Conservation (phyloP, 2,888 invertebrate species). For the Andrena fulva region DNA sequence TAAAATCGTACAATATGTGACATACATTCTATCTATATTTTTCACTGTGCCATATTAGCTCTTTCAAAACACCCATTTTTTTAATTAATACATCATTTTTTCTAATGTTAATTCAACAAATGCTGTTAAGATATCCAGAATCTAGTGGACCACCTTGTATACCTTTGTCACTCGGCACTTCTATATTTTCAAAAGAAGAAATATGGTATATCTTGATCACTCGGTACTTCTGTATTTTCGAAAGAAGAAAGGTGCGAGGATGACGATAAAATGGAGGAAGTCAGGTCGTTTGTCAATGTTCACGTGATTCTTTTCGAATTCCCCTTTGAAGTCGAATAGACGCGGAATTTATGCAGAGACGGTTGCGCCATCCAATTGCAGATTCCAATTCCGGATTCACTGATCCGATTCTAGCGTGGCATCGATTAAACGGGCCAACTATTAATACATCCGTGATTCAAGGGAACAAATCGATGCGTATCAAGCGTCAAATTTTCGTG, state of each 20-base stretch:
- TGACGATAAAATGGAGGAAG: background rate
- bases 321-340: background rate
- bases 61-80: too few relatives aligned
- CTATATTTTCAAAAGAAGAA: too few relatives aligned
- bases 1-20: too few relatives aligned
- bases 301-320: background rate
- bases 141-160: too few relatives aligned
- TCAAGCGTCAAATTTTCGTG: constrained; percentile 17
- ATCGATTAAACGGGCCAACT: constrained; percentile 76
- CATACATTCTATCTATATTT: too few relatives aligned
- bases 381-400: constrained; percentile 62
- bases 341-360: constrained; percentile 25
- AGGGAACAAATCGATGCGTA: constrained; percentile 71
- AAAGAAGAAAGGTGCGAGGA: constrained; percentile 9
- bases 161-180: too few relatives aligned
- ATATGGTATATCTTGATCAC: too few relatives aligned
- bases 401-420: constrained; percentile 46
- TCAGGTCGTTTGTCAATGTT: background rate
- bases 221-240: background rate
- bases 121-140: too few relatives aligned
- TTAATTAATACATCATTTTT: too few relatives aligned
- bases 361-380: constrained; percentile 47
- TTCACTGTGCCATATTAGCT: too few relatives aligned
- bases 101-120: too few relatives aligned
- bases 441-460: constrained; percentile 79